Percentiles rank a stretch among this genome's conserved stretches.
These are phyloP conservation scores for Aegotheles bennettii DNA, from an alignment of 2,113 vertebrate genomes.

Conservation along the genomic window DNA sequence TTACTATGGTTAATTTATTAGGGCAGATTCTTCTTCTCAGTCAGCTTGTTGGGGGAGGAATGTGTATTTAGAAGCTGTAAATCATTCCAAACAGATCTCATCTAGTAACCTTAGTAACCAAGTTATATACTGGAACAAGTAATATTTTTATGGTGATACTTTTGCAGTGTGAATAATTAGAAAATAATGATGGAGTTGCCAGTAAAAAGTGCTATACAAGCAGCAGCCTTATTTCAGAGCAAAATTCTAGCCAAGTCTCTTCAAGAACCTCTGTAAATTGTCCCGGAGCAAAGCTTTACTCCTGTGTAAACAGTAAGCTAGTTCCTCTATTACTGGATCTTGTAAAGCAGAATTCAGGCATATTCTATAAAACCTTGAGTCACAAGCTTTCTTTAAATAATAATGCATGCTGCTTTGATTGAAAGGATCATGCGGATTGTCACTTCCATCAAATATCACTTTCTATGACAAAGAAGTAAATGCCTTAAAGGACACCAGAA, in stretches of 20 bases:
- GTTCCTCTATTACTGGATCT: slow-evolving; percentile 15
- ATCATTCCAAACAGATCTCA: slow-evolving; percentile 49
- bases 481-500: not conserved
- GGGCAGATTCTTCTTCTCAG: slow-evolving; percentile 36
- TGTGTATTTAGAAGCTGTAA: slow-evolving; percentile 34
- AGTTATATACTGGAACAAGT: slow-evolving; percentile 39
- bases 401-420: not conserved
- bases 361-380: not conserved
- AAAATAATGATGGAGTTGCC: slow-evolving; percentile 36
- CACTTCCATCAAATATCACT: not conserved
- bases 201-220: not conserved
- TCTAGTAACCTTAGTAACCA: slow-evolving; percentile 62
- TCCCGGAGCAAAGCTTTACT: not conserved
- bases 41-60: not conserved
- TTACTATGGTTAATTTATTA: slow-evolving; percentile 64
- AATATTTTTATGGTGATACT: slow-evolving; percentile 34
- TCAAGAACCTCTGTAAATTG: not conserved
- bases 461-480: not conserved
- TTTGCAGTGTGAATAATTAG: slow-evolving; percentile 44
- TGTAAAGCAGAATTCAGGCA: not conserved
- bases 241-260: not conserved
- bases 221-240: not conserved
- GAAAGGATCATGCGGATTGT: not conserved
- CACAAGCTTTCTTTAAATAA: not conserved
- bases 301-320: not conserved